A percentile compares a stretch with the other conserved stretches of the same genome.
Conservation (phyloP, 1,140 invertebrate species). For the Amyelois transitella region DNA sequence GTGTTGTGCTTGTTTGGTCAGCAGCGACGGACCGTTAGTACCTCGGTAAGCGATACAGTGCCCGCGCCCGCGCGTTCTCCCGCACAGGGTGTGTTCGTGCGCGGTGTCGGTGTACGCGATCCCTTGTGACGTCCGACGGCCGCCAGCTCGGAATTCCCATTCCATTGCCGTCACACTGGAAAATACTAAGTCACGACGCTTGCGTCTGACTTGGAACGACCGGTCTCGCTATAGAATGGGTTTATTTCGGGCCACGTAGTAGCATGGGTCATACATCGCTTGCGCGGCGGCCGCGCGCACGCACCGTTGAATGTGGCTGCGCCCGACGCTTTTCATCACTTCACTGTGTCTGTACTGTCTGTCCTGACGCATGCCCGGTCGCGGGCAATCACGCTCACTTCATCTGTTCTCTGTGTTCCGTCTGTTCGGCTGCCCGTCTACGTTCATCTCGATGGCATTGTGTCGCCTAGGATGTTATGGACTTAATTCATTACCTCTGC, state of each 20-base stretch:
- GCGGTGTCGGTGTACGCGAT: constrained; percentile 61
- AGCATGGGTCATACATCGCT: constrained; percentile 73
- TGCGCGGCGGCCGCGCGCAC: constrained; percentile 69
- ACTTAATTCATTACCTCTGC: constrained; percentile 65
- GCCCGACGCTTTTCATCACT: constrained; percentile 72
- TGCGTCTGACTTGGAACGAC: background rate
- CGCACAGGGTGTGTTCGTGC: constrained; percentile 45
- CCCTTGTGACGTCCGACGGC: constrained; percentile 69
- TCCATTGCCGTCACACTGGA: background rate
- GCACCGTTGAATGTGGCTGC: constrained; percentile 72
- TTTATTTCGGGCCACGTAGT: constrained; percentile 51
- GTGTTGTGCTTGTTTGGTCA: constrained; percentile 72
- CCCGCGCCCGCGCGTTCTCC: constrained; percentile 48
- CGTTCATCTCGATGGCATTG: constrained; percentile 66
- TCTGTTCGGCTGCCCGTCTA: constrained; percentile 64
- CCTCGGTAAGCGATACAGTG: constrained; percentile 66
- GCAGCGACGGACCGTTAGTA: constrained; percentile 72
- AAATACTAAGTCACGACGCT: background rate
- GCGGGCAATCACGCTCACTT: constrained; percentile 71
- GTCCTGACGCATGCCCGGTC: constrained; percentile 71
- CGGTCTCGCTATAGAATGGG: constrained; percentile 17
- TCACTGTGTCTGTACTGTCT: constrained; percentile 72
- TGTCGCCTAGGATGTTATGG: constrained; percentile 61
- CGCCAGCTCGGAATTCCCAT: constrained; percentile 30
- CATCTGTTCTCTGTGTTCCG: constrained; percentile 71